These are phyloP conservation scores for Rapana venosa DNA, from an alignment of 2,888 invertebrate species.

Conservation along the genomic window DNA sequence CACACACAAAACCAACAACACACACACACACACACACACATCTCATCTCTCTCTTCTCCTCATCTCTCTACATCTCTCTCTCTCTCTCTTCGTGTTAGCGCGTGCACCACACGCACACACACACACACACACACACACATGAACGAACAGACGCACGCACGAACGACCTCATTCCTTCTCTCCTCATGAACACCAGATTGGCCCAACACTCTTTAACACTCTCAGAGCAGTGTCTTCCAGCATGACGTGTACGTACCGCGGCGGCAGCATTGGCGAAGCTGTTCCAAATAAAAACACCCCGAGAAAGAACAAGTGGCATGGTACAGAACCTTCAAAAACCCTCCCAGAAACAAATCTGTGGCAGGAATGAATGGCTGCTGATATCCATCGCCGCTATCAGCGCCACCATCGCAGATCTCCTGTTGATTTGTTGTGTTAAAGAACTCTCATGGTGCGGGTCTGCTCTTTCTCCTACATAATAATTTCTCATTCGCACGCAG, in stretches of 20 bases:
- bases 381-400: neutral
- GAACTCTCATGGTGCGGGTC: neutral
- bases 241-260: too few species aligned
- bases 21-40: neutral
- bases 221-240: too few species aligned
- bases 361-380: neutral
- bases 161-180: neutral
- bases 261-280: neutral
- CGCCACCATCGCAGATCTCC: neutral
- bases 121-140: too few species aligned
- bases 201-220: too few species aligned
- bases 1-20: neutral
- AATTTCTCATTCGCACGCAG: neutral
- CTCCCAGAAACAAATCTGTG: neutral
- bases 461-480: neutral
- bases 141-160: too few species aligned
- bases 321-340: neutral
- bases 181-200: neutral
- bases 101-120: too few species aligned
- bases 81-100: neutral
- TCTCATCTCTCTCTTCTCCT: neutral
- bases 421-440: conserved; percentile 1
- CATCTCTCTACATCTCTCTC: neutral
- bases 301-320: neutral
- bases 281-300: neutral